A percentile compares a stretch with the other conserved stretches of the same genome.
Conservation (phyloP, 37 sponge, comb jelly and placozoan species). For the Bolinopsis microptera region DNA sequence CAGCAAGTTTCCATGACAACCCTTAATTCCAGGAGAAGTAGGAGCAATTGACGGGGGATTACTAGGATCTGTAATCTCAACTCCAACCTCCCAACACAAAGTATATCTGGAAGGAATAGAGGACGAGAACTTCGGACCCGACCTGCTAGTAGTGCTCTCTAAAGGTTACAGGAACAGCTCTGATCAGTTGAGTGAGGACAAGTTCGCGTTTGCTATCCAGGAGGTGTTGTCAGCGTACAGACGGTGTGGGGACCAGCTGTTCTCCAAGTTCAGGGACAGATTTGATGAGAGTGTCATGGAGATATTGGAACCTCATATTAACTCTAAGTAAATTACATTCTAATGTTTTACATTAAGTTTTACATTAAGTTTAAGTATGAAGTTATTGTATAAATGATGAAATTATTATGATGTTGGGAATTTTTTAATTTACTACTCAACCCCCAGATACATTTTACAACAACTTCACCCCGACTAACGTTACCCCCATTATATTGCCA, state of each 20-base stretch:
- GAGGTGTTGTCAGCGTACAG: slow-evolving; percentile 2
- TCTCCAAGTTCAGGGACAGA: neutral
- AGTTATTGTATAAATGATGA: neutral
- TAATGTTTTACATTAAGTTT: neutral
- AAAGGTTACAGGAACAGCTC: slow-evolving; percentile 44
- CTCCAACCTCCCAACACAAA: slow-evolving; percentile 41
- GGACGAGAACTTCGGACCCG: slow-evolving; percentile 48
- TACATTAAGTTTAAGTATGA: neutral
- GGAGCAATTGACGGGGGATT: slow-evolving; percentile 35
- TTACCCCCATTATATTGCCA: too few relatives aligned
- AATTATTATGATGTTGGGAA: neutral
- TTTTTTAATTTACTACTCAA: too few relatives aligned
- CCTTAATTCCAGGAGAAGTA: slow-evolving; percentile 7
- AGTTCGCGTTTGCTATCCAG: slow-evolving; percentile 54
- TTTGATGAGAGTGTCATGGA: slow-evolving; percentile 58
- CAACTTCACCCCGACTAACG: too few relatives aligned
- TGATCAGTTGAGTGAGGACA: slow-evolving; percentile 21
- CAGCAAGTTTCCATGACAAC: too few relatives aligned
- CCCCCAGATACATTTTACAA: too few relatives aligned
- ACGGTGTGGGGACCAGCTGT: neutral
- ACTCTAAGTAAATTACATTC: slow-evolving; percentile 21
- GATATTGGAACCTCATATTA: slow-evolving; percentile 55
- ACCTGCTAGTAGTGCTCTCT: slow-evolving; percentile 8
- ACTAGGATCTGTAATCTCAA: slow-evolving; percentile 1
- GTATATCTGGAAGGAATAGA: slow-evolving; percentile 43